Base-by-base conservation (phyloP, 1,140 invertebrate genomes). In the Drosophila littoralis region DNA sequence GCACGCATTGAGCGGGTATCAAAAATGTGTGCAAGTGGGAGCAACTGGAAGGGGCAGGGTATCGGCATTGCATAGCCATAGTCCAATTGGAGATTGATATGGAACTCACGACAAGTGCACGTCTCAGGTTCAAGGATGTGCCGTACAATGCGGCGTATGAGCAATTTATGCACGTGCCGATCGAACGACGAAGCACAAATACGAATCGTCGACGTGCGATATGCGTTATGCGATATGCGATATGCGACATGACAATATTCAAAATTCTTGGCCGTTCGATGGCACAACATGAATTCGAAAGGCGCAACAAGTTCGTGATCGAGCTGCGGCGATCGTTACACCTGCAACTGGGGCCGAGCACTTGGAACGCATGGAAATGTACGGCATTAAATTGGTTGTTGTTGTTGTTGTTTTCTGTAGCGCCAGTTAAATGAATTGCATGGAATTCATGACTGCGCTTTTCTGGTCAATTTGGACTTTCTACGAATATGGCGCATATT, bases 391-490 rank as follows among this genome's bases (percentile, higher is more conserved):
- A 59, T 59, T 57, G 76, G 81, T 79, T 82, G 79, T 50, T 61
- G 55, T 51, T 60, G 57, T 59, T 77, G 51, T 57, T 74, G 10
- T 48, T 51, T 28, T n/a, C 15, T 61, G 65, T 81, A 83, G 84
- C 84, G 83, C 83, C 83, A 80, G 59, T 82, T 80, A 89, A 88
- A 77, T 82, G 66, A 77, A 88, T 79, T 85, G 66, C 77, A 84
- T 67, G 55, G 65, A 82, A 71, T 75, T 73, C 68, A 75, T 59
- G 64, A 69, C 28, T 42, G 38, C 42, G 57, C 57, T 59, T 32
- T 46, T 59, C 46, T 61, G 46, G 54, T 61, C 61, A 58, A 10
- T 55, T 75, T 64, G 57, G 35, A 59, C 66, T 52, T 58, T 60
- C 7, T 7, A 42, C 36, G 7, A 15, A 32, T 38, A 52, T 51